Evolutionary conservation across 2,888 invertebrate genomes (phyloP).

Genomic region (Himalopsyche japonica): DNA sequence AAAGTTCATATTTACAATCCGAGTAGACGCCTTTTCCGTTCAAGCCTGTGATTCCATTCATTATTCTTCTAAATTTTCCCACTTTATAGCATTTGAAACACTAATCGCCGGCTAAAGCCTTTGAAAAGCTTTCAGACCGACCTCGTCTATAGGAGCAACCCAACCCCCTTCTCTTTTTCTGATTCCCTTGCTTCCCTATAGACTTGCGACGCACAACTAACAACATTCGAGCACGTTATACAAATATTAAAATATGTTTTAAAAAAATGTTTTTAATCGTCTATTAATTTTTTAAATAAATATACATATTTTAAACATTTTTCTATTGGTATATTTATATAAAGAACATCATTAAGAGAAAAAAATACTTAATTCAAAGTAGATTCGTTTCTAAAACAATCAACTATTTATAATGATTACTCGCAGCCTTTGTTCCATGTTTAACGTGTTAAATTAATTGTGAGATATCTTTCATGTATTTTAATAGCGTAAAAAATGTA

Average conservation of each 20-base stretch:
- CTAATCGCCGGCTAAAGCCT: conserved; percentile 36
- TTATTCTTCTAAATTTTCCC: conserved; percentile 37
- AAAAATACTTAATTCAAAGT: too few species aligned
- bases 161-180: background rate
- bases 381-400: too few species aligned
- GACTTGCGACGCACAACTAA: background rate
- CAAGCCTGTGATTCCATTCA: conserved; percentile 22
- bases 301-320: too few species aligned
- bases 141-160: conserved; percentile 9
- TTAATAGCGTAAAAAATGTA: too few species aligned
- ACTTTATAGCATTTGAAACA: conserved; percentile 36
- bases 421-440: too few species aligned
- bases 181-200: conserved; percentile 2
- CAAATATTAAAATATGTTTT: background rate
- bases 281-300: too few species aligned
- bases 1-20: conserved; percentile 2
- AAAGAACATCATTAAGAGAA: too few species aligned
- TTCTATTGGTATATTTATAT: too few species aligned
- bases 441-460: too few species aligned
- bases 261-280: too few species aligned
- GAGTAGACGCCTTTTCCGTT: background rate
- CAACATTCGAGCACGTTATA: background rate
- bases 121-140: conserved; percentile 33
- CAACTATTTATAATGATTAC: too few species aligned
- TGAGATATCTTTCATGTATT: too few species aligned